Base-by-base conservation (phyloP, 2,888 invertebrate species). In the Ypsolopha scabrella region DNA sequence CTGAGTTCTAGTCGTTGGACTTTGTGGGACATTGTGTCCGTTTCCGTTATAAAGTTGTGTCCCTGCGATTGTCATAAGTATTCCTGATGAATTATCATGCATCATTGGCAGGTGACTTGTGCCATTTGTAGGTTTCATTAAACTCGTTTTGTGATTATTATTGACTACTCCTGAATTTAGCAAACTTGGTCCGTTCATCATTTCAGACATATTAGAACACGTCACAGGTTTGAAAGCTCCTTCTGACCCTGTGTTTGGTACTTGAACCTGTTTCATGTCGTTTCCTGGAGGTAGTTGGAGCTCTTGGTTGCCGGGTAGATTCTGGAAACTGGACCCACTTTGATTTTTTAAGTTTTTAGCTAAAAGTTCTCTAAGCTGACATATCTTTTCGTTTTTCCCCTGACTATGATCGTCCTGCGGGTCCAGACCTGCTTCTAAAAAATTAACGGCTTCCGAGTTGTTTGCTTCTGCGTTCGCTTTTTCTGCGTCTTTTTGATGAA, bases 1-100 rank as follows among this genome's bases (percentile, higher is more conserved):
- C 68, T 93, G 91, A 47, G 93, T 89, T 55, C 92, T 88, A 44
- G 93, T 91, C 56, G 93, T 94, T 8, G 93, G 93, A 79, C 93
- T 93, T 57, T 92, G 91, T 1, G 92, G 92, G 50, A 92, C 90
- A 44, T 75, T 79, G 51, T 79, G 75, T 52, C 71, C 65, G 53
- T 79, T 77, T 1, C 81, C 82, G 54, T 83, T 82, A 55, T 78
- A 83, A 6, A 74, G 58, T 54, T 75, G 72, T 7, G 73, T 56
- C 3, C 67, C 70, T 1, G 64, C 57, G 48, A 64, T 66, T 10
- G 67, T 56, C 48, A 70, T 54, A 35, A 72, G 8, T 4, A 43
- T 43, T 8, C 13, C 64, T 13, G 61, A 65, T 24, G 78, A 79
- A 55, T 80, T 82, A 57, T 75, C 71, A 56, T 64, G 69, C 0